These are phyloP conservation scores for Apis florea DNA, from an alignment of 1,140 invertebrate genomes.

Conservation along the genomic window DNA sequence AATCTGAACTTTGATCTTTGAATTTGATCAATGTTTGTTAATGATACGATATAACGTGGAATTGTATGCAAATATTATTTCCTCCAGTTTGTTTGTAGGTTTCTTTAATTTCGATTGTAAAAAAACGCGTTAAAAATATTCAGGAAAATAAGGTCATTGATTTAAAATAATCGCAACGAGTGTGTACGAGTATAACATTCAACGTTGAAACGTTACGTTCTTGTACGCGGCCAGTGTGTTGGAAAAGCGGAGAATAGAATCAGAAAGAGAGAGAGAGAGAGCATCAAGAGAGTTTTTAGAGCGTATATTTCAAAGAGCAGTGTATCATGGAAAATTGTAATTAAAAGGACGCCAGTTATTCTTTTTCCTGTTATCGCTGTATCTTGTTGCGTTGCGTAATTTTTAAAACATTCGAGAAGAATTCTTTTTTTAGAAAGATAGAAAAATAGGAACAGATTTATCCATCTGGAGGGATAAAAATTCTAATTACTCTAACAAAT, in stretches of 20 bases:
- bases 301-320: background rate
- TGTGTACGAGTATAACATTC: background rate
- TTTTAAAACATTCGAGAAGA: background rate
- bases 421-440: background rate
- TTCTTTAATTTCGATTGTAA: too few relatives aligned
- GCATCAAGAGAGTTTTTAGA: constrained; percentile 4
- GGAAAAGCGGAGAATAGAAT: background rate
- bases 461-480: too few relatives aligned
- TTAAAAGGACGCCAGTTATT: background rate
- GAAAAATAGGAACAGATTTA: background rate
- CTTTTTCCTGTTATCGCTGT: background rate
- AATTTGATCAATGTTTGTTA: too few relatives aligned
- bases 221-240: constrained; percentile 4
- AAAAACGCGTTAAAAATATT: background rate
- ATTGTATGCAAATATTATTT: too few relatives aligned
- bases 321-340: background rate
- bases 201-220: background rate
- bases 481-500: background rate
- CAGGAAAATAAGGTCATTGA: background rate
- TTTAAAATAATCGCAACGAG: background rate
- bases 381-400: background rate
- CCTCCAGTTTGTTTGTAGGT: too few relatives aligned
- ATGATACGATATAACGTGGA: too few relatives aligned
- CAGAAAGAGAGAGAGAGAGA: background rate
- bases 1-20: too few relatives aligned